These are phyloP conservation scores for Ovis canadensis DNA, from an alignment of 2,113 vertebrate species.

Conservation along the genomic window DNA sequence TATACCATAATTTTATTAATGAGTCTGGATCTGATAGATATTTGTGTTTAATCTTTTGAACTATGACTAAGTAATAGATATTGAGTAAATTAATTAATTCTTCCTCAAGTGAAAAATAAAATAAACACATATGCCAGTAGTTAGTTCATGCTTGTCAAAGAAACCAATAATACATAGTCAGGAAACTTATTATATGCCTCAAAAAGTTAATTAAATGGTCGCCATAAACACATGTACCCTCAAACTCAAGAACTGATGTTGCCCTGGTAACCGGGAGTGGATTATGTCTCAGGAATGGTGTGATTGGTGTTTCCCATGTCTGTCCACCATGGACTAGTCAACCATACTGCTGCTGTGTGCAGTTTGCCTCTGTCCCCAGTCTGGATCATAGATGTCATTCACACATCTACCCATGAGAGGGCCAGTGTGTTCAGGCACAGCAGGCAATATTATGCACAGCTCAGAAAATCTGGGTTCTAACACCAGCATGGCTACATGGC, in stretches of 20 bases:
- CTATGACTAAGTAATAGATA: neutral
- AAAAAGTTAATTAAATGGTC: neutral
- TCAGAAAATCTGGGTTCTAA: neutral
- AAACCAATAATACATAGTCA: neutral
- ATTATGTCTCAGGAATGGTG: neutral
- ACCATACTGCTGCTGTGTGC: too few species aligned
- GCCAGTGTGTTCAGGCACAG: neutral
- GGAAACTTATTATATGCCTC: neutral
- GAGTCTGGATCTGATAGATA: neutral
- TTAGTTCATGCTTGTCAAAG: neutral
- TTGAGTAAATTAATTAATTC: neutral
- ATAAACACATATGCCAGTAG: neutral
- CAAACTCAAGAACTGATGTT: neutral
- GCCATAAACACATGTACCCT: neutral
- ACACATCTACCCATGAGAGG: neutral
- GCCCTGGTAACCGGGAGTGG: neutral
- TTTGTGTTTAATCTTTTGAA: neutral
- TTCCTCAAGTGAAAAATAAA: neutral
- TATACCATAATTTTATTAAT: neutral
- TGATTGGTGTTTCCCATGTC: neutral
- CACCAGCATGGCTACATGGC: neutral
- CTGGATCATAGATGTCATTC: neutral
- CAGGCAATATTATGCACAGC: neutral
- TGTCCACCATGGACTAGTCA: neutral
- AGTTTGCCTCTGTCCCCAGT: neutral